Evolutionary conservation across 2,797 vertebrate genomes (phyloP), one percentile per base, ranked within the genome.

Genomic region (Chelmon rostratus): DNA sequence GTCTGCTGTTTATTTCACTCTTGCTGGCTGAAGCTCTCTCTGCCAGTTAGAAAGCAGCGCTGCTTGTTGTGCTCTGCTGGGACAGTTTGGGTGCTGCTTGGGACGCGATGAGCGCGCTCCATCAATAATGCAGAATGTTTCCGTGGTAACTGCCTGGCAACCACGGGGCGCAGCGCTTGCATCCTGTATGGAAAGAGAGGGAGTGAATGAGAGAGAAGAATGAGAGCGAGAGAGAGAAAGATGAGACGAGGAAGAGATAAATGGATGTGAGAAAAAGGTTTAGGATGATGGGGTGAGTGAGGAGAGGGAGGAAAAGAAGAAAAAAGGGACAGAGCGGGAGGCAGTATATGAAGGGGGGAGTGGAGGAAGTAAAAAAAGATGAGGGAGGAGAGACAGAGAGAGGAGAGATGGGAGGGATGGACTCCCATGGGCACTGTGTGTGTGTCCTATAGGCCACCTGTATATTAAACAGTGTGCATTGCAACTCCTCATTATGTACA

Each of bases 121-220:
- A 96, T 96, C 91, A 96, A 96, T 96, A 95, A 96, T 96, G 94
- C 92, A 96, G 47, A 53, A 77, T 87, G 91, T 92, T 91, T 91
- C 91, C 91, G 85, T 92, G 94, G 94, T 82, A 92, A 94, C 92
- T 70, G 92, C 89, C 86, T 89, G 78, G 94, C 93, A 95, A 95
- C 94, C 76, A 25, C 5, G n/a, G 3, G 81, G 79, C 58, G 78
- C 86, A 69, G 78, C 40, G 33, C 67, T 77, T 40, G 57, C 84
- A 88, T 88, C 89, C 85, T 76, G 73, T 76, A 66, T 68, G 61
- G 53, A 53, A 38, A 62, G 53, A 56, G 13, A 42, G n/a, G 1
- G 71, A 33, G 18, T n/a, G 66, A 72, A 57, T 21, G 37, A 72
- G 67, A 49, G 50, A 49, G 31, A 23, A 49, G n/a, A n/a, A 63